phyloP scores from a whole-genome alignment of 2,888 invertebrate species.

The Euplexia lucipara region DNA sequence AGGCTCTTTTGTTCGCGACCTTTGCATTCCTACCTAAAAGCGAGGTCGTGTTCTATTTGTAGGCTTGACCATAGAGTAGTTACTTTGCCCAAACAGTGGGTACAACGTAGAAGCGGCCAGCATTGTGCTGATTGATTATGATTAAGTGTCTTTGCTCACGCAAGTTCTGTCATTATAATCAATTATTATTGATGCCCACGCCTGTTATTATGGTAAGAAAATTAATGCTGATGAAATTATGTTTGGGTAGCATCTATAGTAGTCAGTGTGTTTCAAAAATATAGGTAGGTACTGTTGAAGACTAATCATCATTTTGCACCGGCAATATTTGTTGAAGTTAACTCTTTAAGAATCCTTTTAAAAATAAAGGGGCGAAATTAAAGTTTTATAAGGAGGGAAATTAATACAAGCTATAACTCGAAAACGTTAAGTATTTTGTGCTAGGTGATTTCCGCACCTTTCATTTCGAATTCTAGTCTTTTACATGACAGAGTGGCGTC shows the following conservation, averaged over 20 bases:
- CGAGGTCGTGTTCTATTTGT: slow-evolving; percentile 24
- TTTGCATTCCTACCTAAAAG: slow-evolving; percentile 22
- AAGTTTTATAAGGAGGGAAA: no score
- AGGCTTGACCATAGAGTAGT: slow-evolving; percentile 1
- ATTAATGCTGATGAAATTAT: slow-evolving; percentile 10
- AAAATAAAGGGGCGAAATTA: no score
- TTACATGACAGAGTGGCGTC: no score
- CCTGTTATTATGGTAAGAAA: slow-evolving; percentile 21
- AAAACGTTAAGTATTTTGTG: no score
- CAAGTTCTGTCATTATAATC: slow-evolving; percentile 45
- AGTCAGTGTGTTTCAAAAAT: background rate
- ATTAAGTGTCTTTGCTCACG: slow-evolving; percentile 43
- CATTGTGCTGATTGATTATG: slow-evolving; percentile 46
- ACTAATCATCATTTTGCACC: slow-evolving; percentile 7
- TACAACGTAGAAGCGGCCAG: slow-evolving; percentile 4
- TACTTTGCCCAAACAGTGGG: slow-evolving; percentile 2
- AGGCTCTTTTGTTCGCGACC: background rate
- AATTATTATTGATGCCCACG: slow-evolving; percentile 41
- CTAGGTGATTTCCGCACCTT: no score
- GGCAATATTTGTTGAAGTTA: background rate
- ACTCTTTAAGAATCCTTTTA: no score
- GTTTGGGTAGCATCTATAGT: slow-evolving; percentile 4
- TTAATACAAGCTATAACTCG: no score
- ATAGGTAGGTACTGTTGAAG: background rate
- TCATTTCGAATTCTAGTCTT: no score